Base-by-base conservation (phyloP, 2,888 invertebrate genomes). In the Oegoconia quadripuncta region DNA sequence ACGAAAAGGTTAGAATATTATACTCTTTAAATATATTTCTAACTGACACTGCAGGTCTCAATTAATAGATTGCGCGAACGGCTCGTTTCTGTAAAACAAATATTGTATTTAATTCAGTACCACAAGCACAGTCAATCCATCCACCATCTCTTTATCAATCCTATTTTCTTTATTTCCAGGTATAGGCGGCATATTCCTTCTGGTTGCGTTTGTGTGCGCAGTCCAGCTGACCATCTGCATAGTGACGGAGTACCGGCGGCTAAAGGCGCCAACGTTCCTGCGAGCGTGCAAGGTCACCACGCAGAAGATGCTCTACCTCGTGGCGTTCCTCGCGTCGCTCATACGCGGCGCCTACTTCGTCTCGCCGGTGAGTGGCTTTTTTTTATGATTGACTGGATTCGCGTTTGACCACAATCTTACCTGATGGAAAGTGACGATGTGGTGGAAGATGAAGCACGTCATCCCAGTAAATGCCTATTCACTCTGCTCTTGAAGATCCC, bases 261-360 rank as follows among this genome's bases (percentile, higher is more conserved):
- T 95, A 70, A 96, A 97, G 77, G 92, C 93, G 34, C 95, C 95
- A 1, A 93, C 94, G 6, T 89, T 96, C 57, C 75, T 95, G 8
- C 90, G 92, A 35, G 96, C 97, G 8, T 96, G 95, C 70, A 91
- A 94, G 60, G 90, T 97, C 41, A 97, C 96, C 50, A 96, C 94
- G 15, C 97, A 97, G 74, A 97, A 97, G 88, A 88, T 95, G 65
- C 90, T 97, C 30, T 97, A 97, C 66, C 90, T 96, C 56, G 92
- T 97, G 51, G 94, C 95, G 22, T 96, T 95, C 76, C 88, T 97
- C 34, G 97, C 97, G 1, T 93, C 96, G 11, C 88, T 94, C 8
- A 91, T 97, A 39, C 88, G 97, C 33, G 97, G 96, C 29, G 95
- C 96, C 2, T 97, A 96, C 80, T 97, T 97, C 64, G 93, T 96